Evolutionary conservation across 2,888 invertebrate genomes (phyloP), one percentile per base, ranked within the genome.

Genomic region (Drosophila subquinaria): DNA sequence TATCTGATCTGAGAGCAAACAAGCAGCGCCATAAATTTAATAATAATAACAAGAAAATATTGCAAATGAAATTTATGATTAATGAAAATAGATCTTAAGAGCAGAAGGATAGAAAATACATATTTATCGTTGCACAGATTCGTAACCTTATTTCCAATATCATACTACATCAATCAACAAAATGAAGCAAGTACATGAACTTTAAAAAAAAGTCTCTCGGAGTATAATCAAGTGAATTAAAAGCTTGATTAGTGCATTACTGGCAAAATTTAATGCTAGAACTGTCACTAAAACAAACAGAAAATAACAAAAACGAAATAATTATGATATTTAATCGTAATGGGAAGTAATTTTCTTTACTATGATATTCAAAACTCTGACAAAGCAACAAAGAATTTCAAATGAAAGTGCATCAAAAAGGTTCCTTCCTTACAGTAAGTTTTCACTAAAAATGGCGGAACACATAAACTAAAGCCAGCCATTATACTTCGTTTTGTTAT

Each of bases 401-500:
- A 63, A 61, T 43, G 23, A 73, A 56, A 51, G 61, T 60, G 67
- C 72, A 79, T 57, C 56, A 72, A 67, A 71, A 76, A 82, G 56
- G 88, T 90, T 88, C 88, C 88, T 88, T 88, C 88, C 89, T 87
- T 85, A 85, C 64, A 76, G 71, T 85, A 87, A 88, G 82, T 69
- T 73, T 65, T 70, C 70, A 60, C 64, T 66, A 27, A 65, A 43
- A 23, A 50, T 43, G 50, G 52, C 52, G 77, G 51, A 66, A 56
- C 51, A 62, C n/a, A 59, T 5, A 62, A 1, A 62, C 36, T 36
- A 33, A 27, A 53, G 10, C 30, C 45, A 55, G 13, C 4, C 4
- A 48, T 33, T 38, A 4, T 53, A 61, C 61, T 56, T 74, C 35
- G 53, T 56, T 62, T 15, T 20, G 35, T 45, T 30, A 30, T 23